A percentile compares a stretch with the other conserved stretches of the same genome.
These are phyloP conservation scores for Rhimphoctona megacephalus DNA, from an alignment of 2,888 invertebrate species.

Conservation along the genomic window DNA sequence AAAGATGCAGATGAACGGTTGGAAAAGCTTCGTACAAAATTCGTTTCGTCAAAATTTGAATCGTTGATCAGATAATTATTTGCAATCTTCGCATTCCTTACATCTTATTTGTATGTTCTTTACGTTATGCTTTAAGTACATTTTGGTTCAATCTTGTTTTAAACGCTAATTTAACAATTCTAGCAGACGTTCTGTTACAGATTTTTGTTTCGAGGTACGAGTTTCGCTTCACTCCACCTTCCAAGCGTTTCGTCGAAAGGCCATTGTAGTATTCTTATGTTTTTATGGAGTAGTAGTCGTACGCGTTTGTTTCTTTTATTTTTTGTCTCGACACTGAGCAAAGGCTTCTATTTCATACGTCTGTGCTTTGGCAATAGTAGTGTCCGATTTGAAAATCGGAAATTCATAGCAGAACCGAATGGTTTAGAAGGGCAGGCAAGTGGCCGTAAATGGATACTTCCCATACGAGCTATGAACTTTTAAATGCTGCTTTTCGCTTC, in stretches of 20 bases:
- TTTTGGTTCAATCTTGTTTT: slow-evolving; percentile 60
- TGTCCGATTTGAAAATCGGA: slow-evolving; percentile 44
- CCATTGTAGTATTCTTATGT: slow-evolving; percentile 54
- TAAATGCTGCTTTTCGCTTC: slow-evolving; percentile 19
- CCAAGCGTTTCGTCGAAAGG: slow-evolving; percentile 58
- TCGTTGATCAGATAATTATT: slow-evolving; percentile 24
- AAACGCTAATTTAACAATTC: slow-evolving; percentile 55
- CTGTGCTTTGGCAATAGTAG: slow-evolving; percentile 73
- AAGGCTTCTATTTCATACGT: slow-evolving; percentile 46
- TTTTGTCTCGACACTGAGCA: slow-evolving; percentile 19
- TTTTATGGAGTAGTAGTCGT: slow-evolving; percentile 32
- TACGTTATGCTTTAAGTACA: slow-evolving; percentile 37
- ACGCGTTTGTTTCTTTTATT: slow-evolving; percentile 19
- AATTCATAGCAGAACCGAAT: slow-evolving; percentile 1
- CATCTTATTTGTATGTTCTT: neutral
- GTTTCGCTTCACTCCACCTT: slow-evolving; percentile 26
- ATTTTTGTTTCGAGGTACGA: slow-evolving; percentile 45
- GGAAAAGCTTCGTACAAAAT: slow-evolving; percentile 64
- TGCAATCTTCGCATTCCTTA: neutral
- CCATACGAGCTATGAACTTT: neutral
- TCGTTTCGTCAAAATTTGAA: slow-evolving; percentile 17
- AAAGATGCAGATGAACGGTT: slow-evolving; percentile 46
- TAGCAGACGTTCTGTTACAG: slow-evolving; percentile 53
- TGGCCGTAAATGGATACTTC: neutral
- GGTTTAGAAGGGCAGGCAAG: neutral